These are phyloP conservation scores for Pristionchus mayeri DNA, from an alignment of 2,888 invertebrate genomes.

Conservation along the genomic window DNA sequence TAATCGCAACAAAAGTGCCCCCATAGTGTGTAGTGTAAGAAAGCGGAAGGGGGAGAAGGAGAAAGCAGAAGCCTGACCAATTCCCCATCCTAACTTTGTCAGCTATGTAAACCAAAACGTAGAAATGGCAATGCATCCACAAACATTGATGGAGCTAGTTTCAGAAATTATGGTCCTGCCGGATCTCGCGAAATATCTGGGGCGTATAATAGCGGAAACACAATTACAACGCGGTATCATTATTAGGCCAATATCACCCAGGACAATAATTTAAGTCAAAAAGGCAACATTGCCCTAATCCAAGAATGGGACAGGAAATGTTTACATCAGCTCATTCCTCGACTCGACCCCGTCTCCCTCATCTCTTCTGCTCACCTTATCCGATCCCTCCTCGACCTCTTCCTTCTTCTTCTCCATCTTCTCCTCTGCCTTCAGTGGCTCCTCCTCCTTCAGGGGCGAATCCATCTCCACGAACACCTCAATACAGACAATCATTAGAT, in stretches of 20 bases:
- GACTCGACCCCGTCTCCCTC: background rate
- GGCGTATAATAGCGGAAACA: too few relatives aligned
- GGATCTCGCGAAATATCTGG: too few relatives aligned
- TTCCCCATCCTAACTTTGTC: background rate
- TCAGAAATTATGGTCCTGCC: too few relatives aligned
- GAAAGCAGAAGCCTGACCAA: background rate
- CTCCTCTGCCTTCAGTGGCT: background rate
- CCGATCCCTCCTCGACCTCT: background rate
- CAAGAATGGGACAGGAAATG: too few relatives aligned
- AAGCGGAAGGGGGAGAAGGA: slow-evolving; percentile 14
- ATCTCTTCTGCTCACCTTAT: background rate
- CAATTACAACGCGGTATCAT: too few relatives aligned
- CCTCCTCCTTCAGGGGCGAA: background rate
- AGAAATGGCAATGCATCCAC: too few relatives aligned
- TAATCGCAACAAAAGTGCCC: slow-evolving; percentile 36
- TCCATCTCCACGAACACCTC: background rate
- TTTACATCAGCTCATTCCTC: too few relatives aligned
- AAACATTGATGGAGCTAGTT: too few relatives aligned
- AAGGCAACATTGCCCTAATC: too few relatives aligned
- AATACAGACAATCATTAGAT: background rate
- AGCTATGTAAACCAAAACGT: background rate
- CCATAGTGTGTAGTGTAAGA: slow-evolving; percentile 5
- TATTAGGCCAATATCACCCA: too few relatives aligned
- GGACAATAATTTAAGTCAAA: too few relatives aligned
- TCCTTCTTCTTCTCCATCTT: slow-evolving; percentile 5